phyloP scores from a whole-genome alignment of 2,888 invertebrate genomes.

The Zygothrica quintamaculata region DNA sequence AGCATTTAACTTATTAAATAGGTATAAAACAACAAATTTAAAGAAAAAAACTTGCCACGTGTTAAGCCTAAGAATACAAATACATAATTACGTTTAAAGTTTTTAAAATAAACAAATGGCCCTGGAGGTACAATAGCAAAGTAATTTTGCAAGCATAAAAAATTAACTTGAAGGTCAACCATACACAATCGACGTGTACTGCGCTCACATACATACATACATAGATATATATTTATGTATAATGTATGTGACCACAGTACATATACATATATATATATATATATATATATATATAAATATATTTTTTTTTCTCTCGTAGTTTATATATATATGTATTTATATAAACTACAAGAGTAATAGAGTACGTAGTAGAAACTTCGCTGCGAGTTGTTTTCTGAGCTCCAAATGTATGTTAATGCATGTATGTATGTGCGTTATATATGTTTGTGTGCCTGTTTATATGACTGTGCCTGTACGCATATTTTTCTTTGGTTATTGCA shows the following conservation, averaged over 20 bases:
- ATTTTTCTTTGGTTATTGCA: slow-evolving; percentile 31
- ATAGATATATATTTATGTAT: slow-evolving; percentile 1
- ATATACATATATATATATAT: slow-evolving; percentile 1
- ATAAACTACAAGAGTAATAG: slow-evolving; percentile 39
- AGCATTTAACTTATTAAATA: no score
- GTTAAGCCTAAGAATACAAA: slow-evolving; percentile 38
- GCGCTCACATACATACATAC: slow-evolving; percentile 31
- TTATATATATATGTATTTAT: slow-evolving; percentile 11
- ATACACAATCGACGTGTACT: slow-evolving; percentile 50
- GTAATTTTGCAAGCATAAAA: slow-evolving; percentile 54
- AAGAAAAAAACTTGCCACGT: slow-evolving; percentile 39
- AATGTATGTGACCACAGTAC: no score
- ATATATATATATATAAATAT: background rate
- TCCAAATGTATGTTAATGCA: slow-evolving; percentile 37
- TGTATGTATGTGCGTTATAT: slow-evolving; percentile 7
- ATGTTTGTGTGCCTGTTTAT: slow-evolving; percentile 31
- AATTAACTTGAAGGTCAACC: slow-evolving; percentile 53
- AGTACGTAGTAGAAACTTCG: slow-evolving; percentile 52
- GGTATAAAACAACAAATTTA: slow-evolving; percentile 13
- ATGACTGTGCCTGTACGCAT: slow-evolving; percentile 25
- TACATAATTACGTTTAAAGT: slow-evolving; percentile 1
- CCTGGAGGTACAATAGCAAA: slow-evolving; percentile 25
- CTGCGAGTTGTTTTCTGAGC: slow-evolving; percentile 43
- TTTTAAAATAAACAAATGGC: slow-evolving; percentile 28
- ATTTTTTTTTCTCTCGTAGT: no score